Base-by-base conservation (phyloP, 2,113 vertebrate species). In the Rhabdornis inornatus region DNA sequence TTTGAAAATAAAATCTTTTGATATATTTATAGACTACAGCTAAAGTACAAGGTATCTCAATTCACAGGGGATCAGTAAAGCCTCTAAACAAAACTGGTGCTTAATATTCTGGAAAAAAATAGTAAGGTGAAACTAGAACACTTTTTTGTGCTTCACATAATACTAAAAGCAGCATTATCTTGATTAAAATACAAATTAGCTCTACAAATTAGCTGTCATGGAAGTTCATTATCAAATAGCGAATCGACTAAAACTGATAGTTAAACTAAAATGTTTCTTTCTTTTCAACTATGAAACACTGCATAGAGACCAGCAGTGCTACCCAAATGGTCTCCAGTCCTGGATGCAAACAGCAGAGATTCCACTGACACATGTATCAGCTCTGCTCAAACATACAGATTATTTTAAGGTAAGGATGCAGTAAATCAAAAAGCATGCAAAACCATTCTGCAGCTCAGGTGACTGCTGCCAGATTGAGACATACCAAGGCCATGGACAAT, bases 351-450 rank as follows among this genome's bases (percentile, higher is more conserved):
- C 12, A 3, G 44, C 82, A 24, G 13, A 5, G 30, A 40, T 52
- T 30, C 12, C 11, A 19, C 33, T 0, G 0, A 39, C 0, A 28
- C 10, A 9, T 2, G 0, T 17, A 39, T 6, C 33, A 39, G 24
- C 47, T 35, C 27, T 40, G 27, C 64, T 31, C 33, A 11, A 56
- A 33, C 0, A 7, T 1, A 18, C 0, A 6, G 22, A 35, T 45
- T 55, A 30, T 52, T n/a, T 19, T 27, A 27, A 52, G 21, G 37
- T 31, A 15, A 42, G 7, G 22, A 47, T 4, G 14, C 17, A 42
- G 18, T 1, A 24, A 63, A 15, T 5, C 20, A 21, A 35, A 60
- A 64, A 42, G 35, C 23, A 24, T 0, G 21, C 30, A 59, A 64
- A n/a, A 68, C 5, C 12, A 4, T 30, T 30, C 56, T 55, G 39